Evolutionary conservation across 2,113 vertebrate genomes (phyloP).

Genomic region (Percina caprodes): DNA sequence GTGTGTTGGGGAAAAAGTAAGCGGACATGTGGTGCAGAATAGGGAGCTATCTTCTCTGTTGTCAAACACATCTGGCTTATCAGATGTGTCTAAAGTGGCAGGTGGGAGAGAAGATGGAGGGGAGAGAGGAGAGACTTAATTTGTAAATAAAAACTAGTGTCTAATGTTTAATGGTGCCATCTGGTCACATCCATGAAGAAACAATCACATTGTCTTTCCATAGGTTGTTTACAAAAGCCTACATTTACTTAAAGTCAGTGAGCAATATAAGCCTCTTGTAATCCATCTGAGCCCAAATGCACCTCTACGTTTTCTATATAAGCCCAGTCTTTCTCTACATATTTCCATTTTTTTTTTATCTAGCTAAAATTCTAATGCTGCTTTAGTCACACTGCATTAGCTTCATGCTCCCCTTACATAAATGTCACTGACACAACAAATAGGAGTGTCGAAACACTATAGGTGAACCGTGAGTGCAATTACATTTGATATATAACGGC

Average conservation of each 20-base stretch:
- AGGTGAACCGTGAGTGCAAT: slow-evolving; percentile 62
- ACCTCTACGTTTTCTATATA: background rate
- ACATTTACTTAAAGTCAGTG: slow-evolving; percentile 48
- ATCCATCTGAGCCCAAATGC: slow-evolving; percentile 51
- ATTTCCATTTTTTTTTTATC: slow-evolving; percentile 47
- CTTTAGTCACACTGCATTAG: slow-evolving; percentile 69
- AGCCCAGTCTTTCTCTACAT: slow-evolving; percentile 11
- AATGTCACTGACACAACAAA: slow-evolving; percentile 72
- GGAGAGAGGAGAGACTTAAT: background rate
- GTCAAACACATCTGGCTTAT: slow-evolving; percentile 54
- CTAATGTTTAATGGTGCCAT: slow-evolving; percentile 26
- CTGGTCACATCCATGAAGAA: slow-evolving; percentile 27
- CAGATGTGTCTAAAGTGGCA: slow-evolving; percentile 54
- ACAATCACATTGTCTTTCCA: slow-evolving; percentile 38
- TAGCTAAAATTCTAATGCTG: slow-evolving; percentile 49
- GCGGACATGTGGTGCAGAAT: slow-evolving; percentile 25
- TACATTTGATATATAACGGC: slow-evolving; percentile 52
- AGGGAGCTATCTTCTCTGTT: slow-evolving; percentile 20
- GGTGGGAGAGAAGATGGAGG: slow-evolving; percentile 18
- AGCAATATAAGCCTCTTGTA: slow-evolving; percentile 55
- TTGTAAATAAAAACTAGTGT: slow-evolving; percentile 23
- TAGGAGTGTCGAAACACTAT: slow-evolving; percentile 42
- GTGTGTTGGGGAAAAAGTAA: slow-evolving; percentile 15
- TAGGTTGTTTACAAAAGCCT: slow-evolving; percentile 40
- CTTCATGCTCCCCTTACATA: slow-evolving; percentile 43